A percentile compares a stretch with the other conserved stretches of the same genome.
Conservation (phyloP, 2,888 invertebrate species). For the Hermaeophaga mercurialis region DNA sequence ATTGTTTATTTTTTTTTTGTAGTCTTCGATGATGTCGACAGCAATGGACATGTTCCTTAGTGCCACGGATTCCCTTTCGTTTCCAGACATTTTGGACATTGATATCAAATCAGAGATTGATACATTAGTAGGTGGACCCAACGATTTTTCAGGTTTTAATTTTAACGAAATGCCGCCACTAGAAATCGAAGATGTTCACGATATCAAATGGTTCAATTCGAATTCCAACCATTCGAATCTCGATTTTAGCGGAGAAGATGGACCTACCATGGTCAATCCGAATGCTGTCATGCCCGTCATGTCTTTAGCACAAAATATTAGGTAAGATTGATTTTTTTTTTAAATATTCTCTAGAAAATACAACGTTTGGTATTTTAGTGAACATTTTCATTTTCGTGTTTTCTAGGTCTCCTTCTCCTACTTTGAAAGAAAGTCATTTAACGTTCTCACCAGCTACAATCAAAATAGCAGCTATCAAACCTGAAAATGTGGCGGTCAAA, state of each 20-base stretch:
- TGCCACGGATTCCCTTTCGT: conserved; percentile 64
- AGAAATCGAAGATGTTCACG: conserved; percentile 71
- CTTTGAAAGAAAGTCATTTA: conserved; percentile 71
- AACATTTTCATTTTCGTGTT: background rate
- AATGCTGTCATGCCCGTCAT: conserved; percentile 87
- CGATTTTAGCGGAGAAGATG: conserved; percentile 70
- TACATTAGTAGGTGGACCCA: conserved; percentile 74
- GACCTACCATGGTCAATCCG: conserved; percentile 81
- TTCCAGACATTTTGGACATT: conserved; percentile 89
- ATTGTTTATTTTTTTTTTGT: background rate
- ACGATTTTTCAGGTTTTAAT: conserved; percentile 67
- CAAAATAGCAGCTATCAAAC: conserved; percentile 65
- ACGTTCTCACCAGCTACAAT: conserved; percentile 74
- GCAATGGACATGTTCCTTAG: conserved; percentile 63
- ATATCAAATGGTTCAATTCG: conserved; percentile 62
- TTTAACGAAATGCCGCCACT: conserved; percentile 68
- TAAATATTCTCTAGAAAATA: no score
- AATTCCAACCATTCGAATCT: conserved; percentile 63
- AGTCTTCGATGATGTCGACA: conserved; percentile 47
- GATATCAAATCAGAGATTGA: conserved; percentile 88
- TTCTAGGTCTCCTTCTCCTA: conserved; percentile 62
- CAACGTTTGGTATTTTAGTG: no score
- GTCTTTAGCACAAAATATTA: conserved; percentile 57
- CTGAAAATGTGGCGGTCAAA: conserved; percentile 63
- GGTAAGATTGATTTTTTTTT: conserved; percentile 46